A percentile compares a stretch with the other conserved stretches of the same genome.
Evolutionary conservation across 2,888 invertebrate genomes (phyloP).

Genomic region (Apamea epomidion): DNA sequence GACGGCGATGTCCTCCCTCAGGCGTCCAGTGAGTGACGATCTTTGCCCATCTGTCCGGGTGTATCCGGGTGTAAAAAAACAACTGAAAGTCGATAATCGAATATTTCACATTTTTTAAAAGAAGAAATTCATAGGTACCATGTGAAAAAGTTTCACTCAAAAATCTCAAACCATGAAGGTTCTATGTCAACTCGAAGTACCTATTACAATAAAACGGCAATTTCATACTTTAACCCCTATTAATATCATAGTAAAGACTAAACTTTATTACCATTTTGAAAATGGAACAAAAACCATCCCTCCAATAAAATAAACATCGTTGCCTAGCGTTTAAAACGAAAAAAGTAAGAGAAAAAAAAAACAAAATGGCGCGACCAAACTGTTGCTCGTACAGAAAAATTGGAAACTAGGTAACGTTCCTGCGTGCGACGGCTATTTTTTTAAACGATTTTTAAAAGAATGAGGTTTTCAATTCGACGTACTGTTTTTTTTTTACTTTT

Average conservation of each 20-base stretch:
- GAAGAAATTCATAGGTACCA: too few species aligned
- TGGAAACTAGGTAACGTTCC: conserved; percentile 2
- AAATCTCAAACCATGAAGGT: too few species aligned
- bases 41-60: too few species aligned
- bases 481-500: not conserved
- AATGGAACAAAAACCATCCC: not conserved
- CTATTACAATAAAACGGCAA: too few species aligned
- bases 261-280: not conserved
- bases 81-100: too few species aligned
- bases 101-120: too few species aligned
- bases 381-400: conserved; percentile 15
- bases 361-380: conserved; percentile 1
- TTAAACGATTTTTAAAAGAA: not conserved
- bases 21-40: too few species aligned
- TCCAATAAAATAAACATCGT: not conserved
- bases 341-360: not conserved
- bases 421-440: conserved; percentile 2
- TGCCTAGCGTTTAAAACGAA: not conserved
- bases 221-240: too few species aligned
- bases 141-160: too few species aligned
- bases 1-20: too few species aligned
- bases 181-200: too few species aligned
- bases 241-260: not conserved
- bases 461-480: not conserved
- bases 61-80: too few species aligned